Evolutionary conservation across 2,888 invertebrate genomes (phyloP), one percentile per base, ranked within the genome.

Genomic region (Zaprionus lineosus): DNA sequence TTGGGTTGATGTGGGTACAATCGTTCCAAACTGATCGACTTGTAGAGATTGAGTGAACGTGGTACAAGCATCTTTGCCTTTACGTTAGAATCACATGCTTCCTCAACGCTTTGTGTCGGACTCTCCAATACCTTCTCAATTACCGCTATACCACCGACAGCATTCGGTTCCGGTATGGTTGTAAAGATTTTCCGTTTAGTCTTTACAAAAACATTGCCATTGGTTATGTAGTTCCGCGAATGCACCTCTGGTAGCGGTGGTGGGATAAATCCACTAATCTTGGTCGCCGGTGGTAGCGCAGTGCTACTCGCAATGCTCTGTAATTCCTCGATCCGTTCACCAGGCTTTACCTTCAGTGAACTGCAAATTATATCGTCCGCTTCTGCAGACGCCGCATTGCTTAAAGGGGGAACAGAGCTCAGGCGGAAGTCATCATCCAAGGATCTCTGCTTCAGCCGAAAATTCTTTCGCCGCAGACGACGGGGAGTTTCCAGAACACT

Each of bases 161-260:
- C 84, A 37, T 46, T 82, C 0, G 88, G 84, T 14, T 88, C 84
- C 1, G 92, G 92, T 2, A 94, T 92, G 0, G 95, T 94, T 0
- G 95, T 94, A 66, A 95, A 95, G 71, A 95, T 92, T 90, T 95
- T 95, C 48, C 95, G 92, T 31, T 94, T 95, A 0, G 95, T 96
- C 88, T 94, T 95, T 0, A 95, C 94, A 67, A 95, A 94, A 0
- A 95, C 92, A 86, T 94, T 95, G 34, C 92, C 79, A n/a, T 86
- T 86, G 15, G 69, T 72, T 43, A 84, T 85, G 55, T 67, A 68
- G 44, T 29, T 57, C 34, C 71, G 74, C 4, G 63, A 28, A 15
- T 77, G 63, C 4, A 36, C 18, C 24, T 85, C 85, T 0, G 82
- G 81, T 43, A 85, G 16, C 7, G 84, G 74, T 2, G 82, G 87